These are phyloP conservation scores for Byasa hedistus DNA, from an alignment of 2,888 invertebrate genomes.

Conservation along the genomic window DNA sequence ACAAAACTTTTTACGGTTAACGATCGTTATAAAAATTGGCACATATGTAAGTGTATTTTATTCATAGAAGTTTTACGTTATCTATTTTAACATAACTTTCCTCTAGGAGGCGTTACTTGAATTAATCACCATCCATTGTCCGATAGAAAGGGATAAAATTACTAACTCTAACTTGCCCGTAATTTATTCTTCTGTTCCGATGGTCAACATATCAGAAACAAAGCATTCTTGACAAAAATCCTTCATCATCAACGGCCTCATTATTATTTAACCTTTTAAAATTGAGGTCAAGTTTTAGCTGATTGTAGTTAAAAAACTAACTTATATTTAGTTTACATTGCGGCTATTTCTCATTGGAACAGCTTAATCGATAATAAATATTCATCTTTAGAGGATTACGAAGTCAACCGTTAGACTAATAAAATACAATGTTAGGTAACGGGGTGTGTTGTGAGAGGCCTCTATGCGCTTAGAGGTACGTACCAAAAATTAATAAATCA, in stretches of 20 bases:
- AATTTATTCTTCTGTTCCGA: no score
- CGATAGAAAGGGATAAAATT: no score
- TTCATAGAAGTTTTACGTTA: not conserved
- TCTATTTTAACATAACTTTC: not conserved
- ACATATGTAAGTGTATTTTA: no score
- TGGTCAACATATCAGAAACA: no score
- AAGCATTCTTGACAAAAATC: no score
- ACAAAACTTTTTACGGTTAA: not conserved
- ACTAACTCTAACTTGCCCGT: no score
- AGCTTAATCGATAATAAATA: conserved; percentile 25
- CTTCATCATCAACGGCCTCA: no score
- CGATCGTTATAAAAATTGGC: not conserved
- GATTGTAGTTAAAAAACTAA: not conserved
- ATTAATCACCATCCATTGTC: no score
- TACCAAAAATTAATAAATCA: conserved; percentile 23
- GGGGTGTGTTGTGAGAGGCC: conserved; percentile 4
- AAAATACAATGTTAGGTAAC: conserved; percentile 26
- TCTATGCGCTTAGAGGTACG: not conserved
- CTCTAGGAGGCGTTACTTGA: no score
- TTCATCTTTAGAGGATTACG: conserved; percentile 12
- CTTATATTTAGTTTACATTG: conserved; percentile 11
- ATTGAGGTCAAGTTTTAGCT: no score
- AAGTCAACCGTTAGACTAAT: conserved; percentile 22
- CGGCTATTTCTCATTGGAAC: not conserved
- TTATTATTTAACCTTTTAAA: no score